Base-by-base conservation (phyloP, 2,113 vertebrate species). In the Euleptes europaea region DNA sequence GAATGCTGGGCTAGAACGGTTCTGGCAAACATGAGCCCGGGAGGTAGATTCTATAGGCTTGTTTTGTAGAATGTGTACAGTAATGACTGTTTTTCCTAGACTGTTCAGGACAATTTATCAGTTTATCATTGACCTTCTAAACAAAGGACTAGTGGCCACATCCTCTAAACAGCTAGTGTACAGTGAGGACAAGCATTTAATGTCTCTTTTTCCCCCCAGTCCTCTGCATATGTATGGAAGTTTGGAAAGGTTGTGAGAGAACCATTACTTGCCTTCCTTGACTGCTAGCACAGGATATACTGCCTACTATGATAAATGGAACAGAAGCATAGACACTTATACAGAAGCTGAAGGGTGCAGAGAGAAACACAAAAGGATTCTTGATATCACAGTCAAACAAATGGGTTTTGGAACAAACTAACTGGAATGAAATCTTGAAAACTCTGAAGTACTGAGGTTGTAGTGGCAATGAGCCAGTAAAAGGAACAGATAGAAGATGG, bases 401-500 rank as follows among this genome's bases (percentile, higher is more conserved):
- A 90, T 86, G 87, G 89, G 66, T 81, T 80, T 76, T 42, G 76
- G 75, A 93, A 88, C 92, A 94, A 93, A 66, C 42, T 84, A 91
- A 86, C 90, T 94, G 90, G 78, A 88, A 85, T 93, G 95, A 91
- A 92, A 94, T 94, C 93, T 87, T 87, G 94, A 94, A 94, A 93
- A 91, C 93, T 91, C 85, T 92, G 93, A 89, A 90, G 94, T 85
- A 87, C 82, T 93, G 92, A 92, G 88, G 89, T 91, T 87, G 57
- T 75, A 11, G 81, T 94, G 94, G 94, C 93, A 92, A 87, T 26
- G 54, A 83, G 93, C 94, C 95, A 96, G 94, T 90, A 87, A 87
- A 88, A 93, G 84, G 92, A 96, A 92, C 95, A 96, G 95, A 96
- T 96, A 95, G 95, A 94, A 94, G 92, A 92, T 88, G 86, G 93